Percentiles rank a stretch among this genome's conserved stretches.
Evolutionary conservation across 2,797 vertebrate genomes (phyloP).

Genomic region (Ibycter americanus): DNA sequence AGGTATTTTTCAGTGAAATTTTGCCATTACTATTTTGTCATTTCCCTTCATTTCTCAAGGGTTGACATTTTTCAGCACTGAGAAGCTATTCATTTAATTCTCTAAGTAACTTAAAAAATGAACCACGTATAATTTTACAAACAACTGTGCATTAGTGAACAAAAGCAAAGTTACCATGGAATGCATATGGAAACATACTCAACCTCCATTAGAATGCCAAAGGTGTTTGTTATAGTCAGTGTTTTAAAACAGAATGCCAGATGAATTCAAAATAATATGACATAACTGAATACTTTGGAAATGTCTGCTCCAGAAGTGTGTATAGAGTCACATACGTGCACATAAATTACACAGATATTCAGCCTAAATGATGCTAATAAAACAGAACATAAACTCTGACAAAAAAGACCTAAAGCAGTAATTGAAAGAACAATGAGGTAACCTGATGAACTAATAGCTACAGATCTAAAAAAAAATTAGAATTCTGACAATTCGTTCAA

Average conservation of each 20-base stretch:
- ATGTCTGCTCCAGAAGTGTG: neutral
- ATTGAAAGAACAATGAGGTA: neutral
- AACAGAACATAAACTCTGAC: constrained; percentile 25
- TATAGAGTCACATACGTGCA: neutral
- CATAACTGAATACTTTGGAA: constrained; percentile 33
- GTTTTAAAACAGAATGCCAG: constrained; percentile 34
- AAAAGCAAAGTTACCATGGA: constrained; percentile 60
- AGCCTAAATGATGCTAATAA: constrained; percentile 34
- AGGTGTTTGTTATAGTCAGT: constrained; percentile 55
- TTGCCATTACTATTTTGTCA: constrained; percentile 23
- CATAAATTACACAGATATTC: constrained; percentile 50
- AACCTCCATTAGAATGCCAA: constrained; percentile 25
- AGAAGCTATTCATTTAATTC: constrained; percentile 11
- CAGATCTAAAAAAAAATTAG: neutral
- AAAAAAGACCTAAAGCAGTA: constrained; percentile 25
- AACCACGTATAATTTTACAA: constrained; percentile 46
- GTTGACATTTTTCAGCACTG: constrained; percentile 16
- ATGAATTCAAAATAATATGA: constrained; percentile 52
- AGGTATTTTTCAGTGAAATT: constrained; percentile 14
- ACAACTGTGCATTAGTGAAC: constrained; percentile 59
- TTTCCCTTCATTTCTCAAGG: constrained; percentile 55
- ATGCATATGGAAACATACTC: constrained; percentile 55
- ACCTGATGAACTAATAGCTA: neutral
- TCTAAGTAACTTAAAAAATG: constrained; percentile 59
- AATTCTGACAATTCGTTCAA: neutral